Conservation (phyloP, 2,888 invertebrate genomes). For the Spodoptera picta region DNA sequence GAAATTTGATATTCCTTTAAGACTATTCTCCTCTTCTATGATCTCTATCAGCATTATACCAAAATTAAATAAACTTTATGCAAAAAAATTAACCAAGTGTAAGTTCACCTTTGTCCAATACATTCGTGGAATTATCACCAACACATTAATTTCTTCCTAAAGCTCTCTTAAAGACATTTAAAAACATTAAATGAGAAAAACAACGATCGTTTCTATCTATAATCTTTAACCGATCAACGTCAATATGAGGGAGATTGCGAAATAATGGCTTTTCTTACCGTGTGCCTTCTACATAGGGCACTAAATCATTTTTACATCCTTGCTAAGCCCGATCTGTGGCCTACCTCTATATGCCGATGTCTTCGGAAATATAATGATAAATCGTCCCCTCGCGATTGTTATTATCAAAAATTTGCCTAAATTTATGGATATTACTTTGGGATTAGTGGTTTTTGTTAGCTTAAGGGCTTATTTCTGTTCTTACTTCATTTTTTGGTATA, state of each 20-base stretch:
- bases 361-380: constrained; percentile 56
- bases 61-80: too few relatives aligned
- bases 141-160: too few relatives aligned
- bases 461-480: too few relatives aligned
- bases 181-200: constrained; percentile 1
- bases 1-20: too few relatives aligned
- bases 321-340: constrained; percentile 47
- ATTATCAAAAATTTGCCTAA: constrained; percentile 38
- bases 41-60: too few relatives aligned
- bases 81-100: too few relatives aligned
- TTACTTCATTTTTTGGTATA: too few relatives aligned
- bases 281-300: constrained; percentile 28
- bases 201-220: constrained; percentile 15
- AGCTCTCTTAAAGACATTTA: too few relatives aligned
- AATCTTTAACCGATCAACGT: constrained; percentile 43
- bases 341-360: constrained; percentile 52
- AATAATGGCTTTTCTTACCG: constrained; percentile 47
- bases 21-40: too few relatives aligned
- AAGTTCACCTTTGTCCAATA: too few relatives aligned
- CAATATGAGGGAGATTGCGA: constrained; percentile 40
- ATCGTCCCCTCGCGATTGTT: constrained; percentile 45
- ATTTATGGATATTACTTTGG: constrained; percentile 38
- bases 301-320: constrained; percentile 60
- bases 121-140: too few relatives aligned
- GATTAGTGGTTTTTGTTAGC: constrained; percentile 16